Base-by-base conservation (phyloP, 2,113 vertebrate species). In the Hippocampus comes region DNA sequence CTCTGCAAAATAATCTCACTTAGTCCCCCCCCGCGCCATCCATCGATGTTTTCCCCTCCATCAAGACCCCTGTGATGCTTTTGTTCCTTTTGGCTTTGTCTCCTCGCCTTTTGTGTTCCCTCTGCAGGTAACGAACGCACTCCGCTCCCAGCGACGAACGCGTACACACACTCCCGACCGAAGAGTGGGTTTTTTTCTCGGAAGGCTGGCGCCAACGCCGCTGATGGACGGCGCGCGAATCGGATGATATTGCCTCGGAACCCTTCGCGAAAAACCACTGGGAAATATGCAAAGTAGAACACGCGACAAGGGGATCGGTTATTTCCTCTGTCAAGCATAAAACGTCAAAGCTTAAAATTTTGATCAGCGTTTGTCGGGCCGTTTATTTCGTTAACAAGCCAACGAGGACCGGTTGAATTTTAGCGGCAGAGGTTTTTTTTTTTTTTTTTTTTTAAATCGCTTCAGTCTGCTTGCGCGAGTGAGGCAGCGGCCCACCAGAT, bases 1-100 rank as follows among this genome's bases (percentile, higher is more conserved):
- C 85, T 87, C 87, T 87, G 85, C 89, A 83, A 87, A 75, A 87
- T 89, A 89, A 88, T 90, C 84, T 89, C 83, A 87, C 88, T 87
- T 86, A 76, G 89, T 87, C 82, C 77, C 84, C 84, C 88, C 81
- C 82, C 78, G 82, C 83, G 76, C 71, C 76, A 38, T 74, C 84
- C 89, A 88, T 89, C 88, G 87, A 91, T 90, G 86, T 87, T 89
- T 89, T 77, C 84, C 83, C 79, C 84, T 86, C 81, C 83, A 82
- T 86, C 86, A 43, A 69, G 77, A 84, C 84, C 84, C 85, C 84
- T 85, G 84, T 79, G 83, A 84, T 82, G 84, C 87, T 80, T 89
- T 89, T 75, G 76, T 75, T 85, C 86, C 78, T 85, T 89, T 89
- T 78, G 89, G 86, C 70, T 82, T 90, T 90, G 88, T 91, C 86